phyloP scores from a whole-genome alignment of 1,140 invertebrate species.

The Caligus rogercresseyi region DNA sequence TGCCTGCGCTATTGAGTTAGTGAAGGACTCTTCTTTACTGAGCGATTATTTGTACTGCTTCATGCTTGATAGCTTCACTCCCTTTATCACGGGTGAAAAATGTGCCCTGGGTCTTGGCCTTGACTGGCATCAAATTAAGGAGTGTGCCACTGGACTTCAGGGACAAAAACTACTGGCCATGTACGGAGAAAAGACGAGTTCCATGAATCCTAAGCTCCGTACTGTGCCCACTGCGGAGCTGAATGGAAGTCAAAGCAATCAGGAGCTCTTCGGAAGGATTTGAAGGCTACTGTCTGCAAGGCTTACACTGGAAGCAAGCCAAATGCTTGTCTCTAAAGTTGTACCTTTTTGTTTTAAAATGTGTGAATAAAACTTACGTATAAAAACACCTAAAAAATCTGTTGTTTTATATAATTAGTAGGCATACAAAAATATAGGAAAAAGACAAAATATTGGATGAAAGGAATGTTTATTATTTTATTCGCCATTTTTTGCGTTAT shows the following conservation, averaged over 20 bases:
- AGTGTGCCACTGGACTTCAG: constrained; percentile 21
- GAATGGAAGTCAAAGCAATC: constrained; percentile 19
- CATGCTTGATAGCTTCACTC: neutral
- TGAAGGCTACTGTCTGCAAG: neutral
- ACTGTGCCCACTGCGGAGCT: constrained; percentile 21
- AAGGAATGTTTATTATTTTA: too few species aligned
- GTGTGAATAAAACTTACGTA: too few species aligned
- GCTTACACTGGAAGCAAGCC: neutral
- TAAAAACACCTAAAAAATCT: too few species aligned
- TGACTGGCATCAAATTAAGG: constrained; percentile 22
- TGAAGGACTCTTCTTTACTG: neutral
- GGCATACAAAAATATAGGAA: too few species aligned
- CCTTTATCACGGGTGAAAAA: neutral
- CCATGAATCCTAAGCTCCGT: constrained; percentile 15
- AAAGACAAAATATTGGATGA: too few species aligned
- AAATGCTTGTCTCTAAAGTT: too few species aligned
- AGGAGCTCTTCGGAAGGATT: neutral
- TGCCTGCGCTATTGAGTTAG: constrained; percentile 49
- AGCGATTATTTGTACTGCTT: neutral
- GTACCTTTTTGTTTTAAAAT: too few species aligned
- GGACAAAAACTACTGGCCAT: constrained; percentile 22
- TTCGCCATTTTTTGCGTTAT: too few species aligned
- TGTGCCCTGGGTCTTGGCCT: constrained; percentile 15
- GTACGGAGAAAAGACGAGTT: constrained; percentile 18
- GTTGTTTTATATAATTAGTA: too few species aligned